Conservation (phyloP, 1,140 invertebrate species). For the Agrilus planipennis region DNA sequence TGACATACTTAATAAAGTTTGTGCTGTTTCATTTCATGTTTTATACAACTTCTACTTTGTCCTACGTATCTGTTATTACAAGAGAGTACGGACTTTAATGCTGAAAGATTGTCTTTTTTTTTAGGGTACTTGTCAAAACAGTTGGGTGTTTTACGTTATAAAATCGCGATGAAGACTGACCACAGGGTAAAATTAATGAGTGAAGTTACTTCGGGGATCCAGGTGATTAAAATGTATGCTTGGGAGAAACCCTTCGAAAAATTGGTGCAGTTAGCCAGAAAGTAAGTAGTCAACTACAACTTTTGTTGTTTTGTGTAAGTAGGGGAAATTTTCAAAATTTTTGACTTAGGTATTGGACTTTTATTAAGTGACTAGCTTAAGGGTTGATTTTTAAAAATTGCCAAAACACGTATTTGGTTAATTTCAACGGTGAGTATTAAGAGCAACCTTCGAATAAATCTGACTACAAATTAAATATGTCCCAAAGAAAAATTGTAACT, state of each 20-base stretch:
- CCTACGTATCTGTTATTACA: too few species aligned
- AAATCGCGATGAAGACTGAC: conserved; percentile 61
- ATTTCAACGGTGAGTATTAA: too few species aligned
- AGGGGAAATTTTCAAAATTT: too few species aligned
- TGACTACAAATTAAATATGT: too few species aligned
- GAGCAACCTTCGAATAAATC: too few species aligned
- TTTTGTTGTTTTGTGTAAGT: too few species aligned
- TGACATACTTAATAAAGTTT: not conserved
- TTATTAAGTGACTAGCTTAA: too few species aligned
- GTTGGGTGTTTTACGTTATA: conserved; percentile 48
- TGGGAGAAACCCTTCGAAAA: conserved; percentile 70
- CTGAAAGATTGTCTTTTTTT: conserved; percentile 8
- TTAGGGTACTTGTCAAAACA: conserved; percentile 53
- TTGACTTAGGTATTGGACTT: too few species aligned
- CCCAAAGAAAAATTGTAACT: too few species aligned
- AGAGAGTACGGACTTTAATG: not conserved
- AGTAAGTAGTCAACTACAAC: too few species aligned
- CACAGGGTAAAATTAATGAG: conserved; percentile 71
- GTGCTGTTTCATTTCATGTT: not conserved
- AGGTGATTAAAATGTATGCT: conserved; percentile 79
- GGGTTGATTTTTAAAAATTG: too few species aligned
- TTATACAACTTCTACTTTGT: not conserved
- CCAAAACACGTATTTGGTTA: too few species aligned
- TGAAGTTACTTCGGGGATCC: conserved; percentile 62
- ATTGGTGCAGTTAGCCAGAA: conserved; percentile 46